Evolutionary conservation across 2,113 vertebrate species (phyloP), one percentile per base, ranked within the genome.

Genomic region (Dromiciops gliroides): DNA sequence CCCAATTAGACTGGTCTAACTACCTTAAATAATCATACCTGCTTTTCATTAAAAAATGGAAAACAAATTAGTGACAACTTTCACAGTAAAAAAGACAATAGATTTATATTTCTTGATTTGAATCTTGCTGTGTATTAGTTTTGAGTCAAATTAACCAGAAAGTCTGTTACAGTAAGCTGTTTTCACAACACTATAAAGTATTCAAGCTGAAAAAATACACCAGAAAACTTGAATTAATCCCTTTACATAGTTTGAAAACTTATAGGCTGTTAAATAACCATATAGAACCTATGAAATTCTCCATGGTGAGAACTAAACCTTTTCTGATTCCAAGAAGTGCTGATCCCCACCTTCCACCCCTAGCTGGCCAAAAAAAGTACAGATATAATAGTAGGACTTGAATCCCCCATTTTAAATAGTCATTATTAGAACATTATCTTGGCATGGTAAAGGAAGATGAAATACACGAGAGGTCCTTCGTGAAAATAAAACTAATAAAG

Each of bases 11-110:
- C 89, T 92, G 53, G 92, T 92, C 89, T 95, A 51, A 50, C 50
- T 95, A 7, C 91, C 50, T 92, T 93, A 83, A 92, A 50, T 50
- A 50, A 49, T 24, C 48, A 90, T 94, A 94, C 89, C 95, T 96
- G 94, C 83, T 9, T 93, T 95, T 94, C n/a, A 90, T 92, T 49
- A 92, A 49, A 24, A 93, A 94, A 56, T n/a, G 49, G 53, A 92
- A n/a, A 92, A 51, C 31, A 93, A 37, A 22, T 52, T 52, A 96
- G 51, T 89, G 60, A 97, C 53, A 93, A 48, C 31, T 91, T 56
- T 26, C 24, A 8, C 51, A 52, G 19, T 24, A 22, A 50, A 2
- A 48, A 0, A 89, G 88, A n/a, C n/a, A 93, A 28, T 97, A 93
- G 88, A 92, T 93, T 96, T 95, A 0, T 44, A 51, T 93, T 53